Evolutionary conservation across 1,140 invertebrate species (phyloP), one percentile per base, ranked within the genome.

Genomic region (Hermetia illucens): DNA sequence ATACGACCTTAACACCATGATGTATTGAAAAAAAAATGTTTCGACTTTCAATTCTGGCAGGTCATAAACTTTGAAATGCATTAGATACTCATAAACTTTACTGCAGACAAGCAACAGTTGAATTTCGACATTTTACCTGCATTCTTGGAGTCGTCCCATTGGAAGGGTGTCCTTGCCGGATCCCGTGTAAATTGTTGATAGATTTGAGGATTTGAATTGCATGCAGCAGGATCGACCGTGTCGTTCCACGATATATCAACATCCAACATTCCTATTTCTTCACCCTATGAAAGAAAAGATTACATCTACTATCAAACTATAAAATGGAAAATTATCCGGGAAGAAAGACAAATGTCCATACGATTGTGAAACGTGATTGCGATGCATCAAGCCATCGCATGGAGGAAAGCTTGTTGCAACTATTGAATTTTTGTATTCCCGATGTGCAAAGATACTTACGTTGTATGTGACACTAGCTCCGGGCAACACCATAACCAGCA

Each of bases 251-350:
- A 72, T 17, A 75, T 65, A 39, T 50, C 58, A 5, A 69, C 72
- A 58, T 87, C 71, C 6, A 66, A 57, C 75, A 88, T 82, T 2
- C 79, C 83, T 34, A 88, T 69, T 60, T 89, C 84, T 58, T 88
- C 84, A 6, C 82, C 84, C 52, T 70, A n/a, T n/a, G n/a, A n/a
- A n/a, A n/a, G n/a, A n/a, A n/a, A n/a, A n/a, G n/a, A n/a, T n/a
- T n/a, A n/a, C n/a, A n/a, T n/a, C n/a, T n/a, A n/a, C n/a, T n/a
- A n/a, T n/a, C n/a, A n/a, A n/a, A n/a, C n/a, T n/a, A n/a, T n/a
- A n/a, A n/a, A n/a, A n/a, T n/a, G n/a, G n/a, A n/a, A n/a, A n/a
- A n/a, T n/a, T n/a, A n/a, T n/a, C n/a, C n/a, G n/a, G n/a, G n/a
- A n/a, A n/a, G n/a, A n/a, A n/a, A n/a, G n/a, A n/a, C n/a, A n/a